phyloP scores from a whole-genome alignment of 2,113 vertebrate genomes.

The Xenopus laevis region DNA sequence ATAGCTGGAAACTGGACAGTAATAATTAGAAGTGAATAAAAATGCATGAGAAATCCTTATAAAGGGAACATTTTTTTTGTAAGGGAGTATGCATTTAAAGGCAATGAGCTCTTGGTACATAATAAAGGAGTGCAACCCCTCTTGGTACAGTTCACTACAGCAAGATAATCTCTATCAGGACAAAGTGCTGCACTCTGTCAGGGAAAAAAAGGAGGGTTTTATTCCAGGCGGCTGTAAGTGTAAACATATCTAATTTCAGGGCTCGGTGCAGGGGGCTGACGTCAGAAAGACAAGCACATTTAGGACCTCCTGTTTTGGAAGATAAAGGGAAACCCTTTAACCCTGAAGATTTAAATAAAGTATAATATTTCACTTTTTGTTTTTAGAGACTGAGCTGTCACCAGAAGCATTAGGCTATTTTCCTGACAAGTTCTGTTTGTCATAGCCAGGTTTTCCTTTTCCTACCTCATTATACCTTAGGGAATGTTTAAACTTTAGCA shows the following conservation, averaged over 20 bases:
- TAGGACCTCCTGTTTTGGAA: conserved; percentile 18
- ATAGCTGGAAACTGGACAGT: too few species aligned
- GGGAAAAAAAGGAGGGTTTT: conserved; percentile 9
- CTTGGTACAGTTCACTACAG: conserved; percentile 22
- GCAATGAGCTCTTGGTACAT: too few species aligned
- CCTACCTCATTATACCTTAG: not conserved
- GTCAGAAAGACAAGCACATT: conserved; percentile 25
- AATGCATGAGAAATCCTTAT: too few species aligned
- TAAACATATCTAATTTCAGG: conserved; percentile 42
- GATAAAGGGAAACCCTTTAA: conserved; percentile 32
- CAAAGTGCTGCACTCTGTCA: conserved; percentile 36
- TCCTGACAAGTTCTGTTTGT: not conserved
- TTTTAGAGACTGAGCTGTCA: not conserved
- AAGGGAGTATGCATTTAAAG: too few species aligned
- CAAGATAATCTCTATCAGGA: conserved; percentile 30
- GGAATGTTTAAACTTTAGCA: too few species aligned
- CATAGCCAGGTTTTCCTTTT: not conserved
- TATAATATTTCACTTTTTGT: conserved; percentile 20
- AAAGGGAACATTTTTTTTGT: too few species aligned
- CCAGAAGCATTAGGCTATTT: not conserved
- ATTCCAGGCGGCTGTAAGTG: conserved; percentile 21
- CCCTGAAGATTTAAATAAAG: not conserved
- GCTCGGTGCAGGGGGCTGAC: conserved; percentile 13
- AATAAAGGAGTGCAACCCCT: not conserved
- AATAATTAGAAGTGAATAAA: too few species aligned